phyloP scores from a whole-genome alignment of 2,888 invertebrate species.

The Parnassius orleans region DNA sequence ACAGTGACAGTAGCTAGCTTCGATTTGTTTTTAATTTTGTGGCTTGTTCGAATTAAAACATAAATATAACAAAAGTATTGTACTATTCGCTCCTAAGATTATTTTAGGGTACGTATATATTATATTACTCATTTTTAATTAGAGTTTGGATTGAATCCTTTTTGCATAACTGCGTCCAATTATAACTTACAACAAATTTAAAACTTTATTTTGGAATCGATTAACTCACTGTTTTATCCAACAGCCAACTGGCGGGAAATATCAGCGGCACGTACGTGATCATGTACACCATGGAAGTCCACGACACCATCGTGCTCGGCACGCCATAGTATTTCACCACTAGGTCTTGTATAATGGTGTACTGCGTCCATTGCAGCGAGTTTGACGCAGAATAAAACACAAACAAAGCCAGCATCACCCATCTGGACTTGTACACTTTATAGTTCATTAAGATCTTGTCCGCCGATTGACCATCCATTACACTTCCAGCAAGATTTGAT shows the following conservation, averaged over 20 bases:
- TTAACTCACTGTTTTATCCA: conserved; percentile 92
- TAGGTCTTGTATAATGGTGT: conserved; percentile 93
- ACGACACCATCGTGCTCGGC: conserved; percentile 87
- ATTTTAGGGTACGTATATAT: too few species aligned
- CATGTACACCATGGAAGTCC: conserved; percentile 99
- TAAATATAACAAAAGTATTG: too few species aligned
- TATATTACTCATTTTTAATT: too few species aligned
- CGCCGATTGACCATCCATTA: conserved; percentile 46
- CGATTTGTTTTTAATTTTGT: too few species aligned
- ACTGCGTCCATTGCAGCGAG: conserved; percentile 98
- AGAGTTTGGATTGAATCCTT: too few species aligned
- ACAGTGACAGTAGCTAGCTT: too few species aligned
- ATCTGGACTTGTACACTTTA: conserved; percentile 85
- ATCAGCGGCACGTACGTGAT: conserved; percentile 97
- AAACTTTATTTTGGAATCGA: not conserved
- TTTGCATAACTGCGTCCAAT: too few species aligned
- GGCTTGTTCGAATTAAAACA: too few species aligned
- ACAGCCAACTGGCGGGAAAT: conserved; percentile 97
- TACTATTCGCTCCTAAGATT: too few species aligned
- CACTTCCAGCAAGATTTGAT: conserved; percentile 44
- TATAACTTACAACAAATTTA: too few species aligned
- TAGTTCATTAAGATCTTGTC: conserved; percentile 48
- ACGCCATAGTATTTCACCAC: conserved; percentile 88
- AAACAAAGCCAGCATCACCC: conserved; percentile 91
- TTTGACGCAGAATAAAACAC: conserved; percentile 94